Evolutionary conservation across 2,888 invertebrate species (phyloP).

Genomic region (Morpho achilles): DNA sequence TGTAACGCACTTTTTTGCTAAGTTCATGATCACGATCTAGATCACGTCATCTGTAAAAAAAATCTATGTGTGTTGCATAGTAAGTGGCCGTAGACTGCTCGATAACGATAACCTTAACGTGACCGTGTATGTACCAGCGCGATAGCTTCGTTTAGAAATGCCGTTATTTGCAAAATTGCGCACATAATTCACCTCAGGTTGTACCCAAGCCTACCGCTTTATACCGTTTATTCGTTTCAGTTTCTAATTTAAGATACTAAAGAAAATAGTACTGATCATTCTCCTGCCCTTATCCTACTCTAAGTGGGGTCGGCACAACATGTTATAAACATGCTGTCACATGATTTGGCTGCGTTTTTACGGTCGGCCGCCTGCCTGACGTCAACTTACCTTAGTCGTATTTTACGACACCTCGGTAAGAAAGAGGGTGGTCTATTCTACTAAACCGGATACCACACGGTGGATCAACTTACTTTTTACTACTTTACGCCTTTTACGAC

Average conservation of each 20-base stretch:
- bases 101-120: constrained; percentile 66
- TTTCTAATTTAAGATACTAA: constrained; percentile 13
- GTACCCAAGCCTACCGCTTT: constrained; percentile 30
- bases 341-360: no score
- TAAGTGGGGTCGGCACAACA: no score
- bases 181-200: constrained; percentile 53
- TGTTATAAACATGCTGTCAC: no score
- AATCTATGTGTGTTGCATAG: constrained; percentile 31
- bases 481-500: no score
- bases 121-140: constrained; percentile 49
- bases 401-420: no score
- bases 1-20: constrained; percentile 6
- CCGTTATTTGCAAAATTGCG: constrained; percentile 68
- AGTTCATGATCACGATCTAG: constrained; percentile 26
- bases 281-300: no score
- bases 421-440: no score
- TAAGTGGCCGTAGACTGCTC: constrained; percentile 41
- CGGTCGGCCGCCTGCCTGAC: no score
- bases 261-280: background rate
- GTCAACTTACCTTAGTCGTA: no score
- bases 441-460: no score
- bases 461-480: no score
- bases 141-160: constrained; percentile 63
- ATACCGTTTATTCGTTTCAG: constrained; percentile 14
- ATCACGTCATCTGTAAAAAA: constrained; percentile 29